phyloP scores from a whole-genome alignment of 2,797 vertebrate genomes.

The Myotis myotis region DNA sequence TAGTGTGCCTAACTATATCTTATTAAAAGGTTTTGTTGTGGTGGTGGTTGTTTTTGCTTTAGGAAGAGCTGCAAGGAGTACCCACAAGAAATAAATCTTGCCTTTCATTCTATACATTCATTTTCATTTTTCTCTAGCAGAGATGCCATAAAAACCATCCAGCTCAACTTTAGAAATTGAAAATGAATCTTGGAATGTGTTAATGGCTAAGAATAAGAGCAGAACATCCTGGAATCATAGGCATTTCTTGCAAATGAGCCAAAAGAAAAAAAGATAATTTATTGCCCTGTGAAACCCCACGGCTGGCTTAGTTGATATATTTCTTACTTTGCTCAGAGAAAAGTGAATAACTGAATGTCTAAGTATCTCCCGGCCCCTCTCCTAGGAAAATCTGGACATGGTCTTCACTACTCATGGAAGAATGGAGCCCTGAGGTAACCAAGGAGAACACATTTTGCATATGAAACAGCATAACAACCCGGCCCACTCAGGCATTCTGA shows the following conservation, averaged over 20 bases:
- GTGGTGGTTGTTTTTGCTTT: background rate
- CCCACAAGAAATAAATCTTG: slow-evolving; percentile 18
- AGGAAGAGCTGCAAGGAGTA: slow-evolving; percentile 3
- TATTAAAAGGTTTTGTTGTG: slow-evolving; percentile 7
- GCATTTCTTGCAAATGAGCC: slow-evolving; percentile 27
- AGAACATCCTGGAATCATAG: slow-evolving; percentile 30
- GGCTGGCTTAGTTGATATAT: slow-evolving; percentile 31
- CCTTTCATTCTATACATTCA: slow-evolving; percentile 42
- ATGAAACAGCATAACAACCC: too few relatives aligned
- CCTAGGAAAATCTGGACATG: background rate
- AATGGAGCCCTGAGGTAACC: background rate
- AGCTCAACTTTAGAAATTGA: slow-evolving; percentile 57
- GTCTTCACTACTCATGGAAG: background rate
- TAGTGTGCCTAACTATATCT: slow-evolving; percentile 33
- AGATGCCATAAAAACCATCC: slow-evolving; percentile 59
- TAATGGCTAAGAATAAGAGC: slow-evolving; percentile 15
- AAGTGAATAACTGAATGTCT: slow-evolving; percentile 8
- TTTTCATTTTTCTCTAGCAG: slow-evolving; percentile 56
- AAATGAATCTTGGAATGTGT: slow-evolving; percentile 29
- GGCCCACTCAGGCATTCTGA: background rate
- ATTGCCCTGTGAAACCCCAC: background rate
- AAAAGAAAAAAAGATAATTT: slow-evolving; percentile 27
- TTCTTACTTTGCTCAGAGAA: slow-evolving; percentile 31
- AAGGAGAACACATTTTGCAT: background rate
- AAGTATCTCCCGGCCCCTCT: background rate